Base-by-base conservation (phyloP, 2,888 invertebrate species). In the Leucoma salicis region DNA sequence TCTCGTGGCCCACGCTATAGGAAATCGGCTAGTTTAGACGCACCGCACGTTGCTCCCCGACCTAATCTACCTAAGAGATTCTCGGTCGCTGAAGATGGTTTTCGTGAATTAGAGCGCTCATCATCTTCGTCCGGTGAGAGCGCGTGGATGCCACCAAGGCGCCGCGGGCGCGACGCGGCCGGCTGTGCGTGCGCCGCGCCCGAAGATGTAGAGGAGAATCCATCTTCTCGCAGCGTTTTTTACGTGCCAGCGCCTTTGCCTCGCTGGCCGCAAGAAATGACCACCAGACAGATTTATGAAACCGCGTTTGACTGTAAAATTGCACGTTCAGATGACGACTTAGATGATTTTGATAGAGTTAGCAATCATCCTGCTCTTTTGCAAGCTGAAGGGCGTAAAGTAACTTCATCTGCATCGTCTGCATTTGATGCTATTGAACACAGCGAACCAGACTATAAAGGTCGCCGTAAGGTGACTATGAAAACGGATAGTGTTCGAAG, bases 261-360 rank as follows among this genome's bases (percentile, higher is more conserved):
- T 66, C 91, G 93, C 78, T 93, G 91, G 82, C 88, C 90, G 71
- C 88, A 83, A 84, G 91, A 91, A 70, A 91, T 91, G 86, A 91
- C 91, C 62, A 86, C 90, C 78, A 92, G 95, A 67, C 95, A 95
- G 82, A 92, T 96, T 41, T 96, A 96, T 79, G 96, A 96, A 84
- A 96, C 96, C 42, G 96, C 96, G 44, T 96, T 96, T 80, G 96
- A 96, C 82, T 95, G 95, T 80, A 95, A 95, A 82, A 93, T 96
- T 67, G 94, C 93, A 71, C 93, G 94, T 54, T 95, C 95, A 6
- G 94, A 94, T 63, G 94, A 94, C 76, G 94, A 96, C 60, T 91
- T 96, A 71, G 95, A 96, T 68, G 94, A 94, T 61, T 93, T 96
- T 37, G 95, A 96, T 63, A 93, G 95, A 47, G 93, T 96, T 49